phyloP scores from a whole-genome alignment of 1,140 invertebrate species.

The Dreissena polymorpha region DNA sequence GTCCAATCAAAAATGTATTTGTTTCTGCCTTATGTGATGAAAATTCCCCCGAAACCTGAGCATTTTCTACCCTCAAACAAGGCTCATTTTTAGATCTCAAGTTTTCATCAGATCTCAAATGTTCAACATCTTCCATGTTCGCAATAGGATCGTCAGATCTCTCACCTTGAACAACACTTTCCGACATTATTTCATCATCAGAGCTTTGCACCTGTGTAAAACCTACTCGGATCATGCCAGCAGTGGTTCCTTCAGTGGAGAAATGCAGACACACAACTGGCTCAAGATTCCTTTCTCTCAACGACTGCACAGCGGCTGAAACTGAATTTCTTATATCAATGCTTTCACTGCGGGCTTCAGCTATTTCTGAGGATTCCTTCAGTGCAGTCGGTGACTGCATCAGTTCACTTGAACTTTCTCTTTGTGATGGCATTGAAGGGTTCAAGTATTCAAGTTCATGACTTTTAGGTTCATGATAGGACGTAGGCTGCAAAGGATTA shows the following conservation, averaged over 20 bases:
- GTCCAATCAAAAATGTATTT: too few species aligned
- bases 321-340: conserved; percentile 24
- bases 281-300: conserved; percentile 59
- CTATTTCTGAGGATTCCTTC: neutral
- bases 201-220: conserved; percentile 67
- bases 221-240: conserved; percentile 71
- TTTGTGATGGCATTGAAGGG: neutral
- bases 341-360: neutral
- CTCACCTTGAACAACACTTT: conserved; percentile 56
- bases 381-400: neutral
- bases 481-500: conserved; percentile 19
- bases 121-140: too few species aligned
- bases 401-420: neutral
- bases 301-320: conserved; percentile 31
- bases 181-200: conserved; percentile 61
- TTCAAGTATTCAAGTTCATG: neutral
- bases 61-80: too few species aligned
- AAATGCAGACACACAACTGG: conserved; percentile 82
- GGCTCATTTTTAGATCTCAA: too few species aligned
- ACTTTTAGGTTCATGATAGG: neutral
- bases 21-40: too few species aligned
- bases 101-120: too few species aligned
- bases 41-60: too few species aligned
- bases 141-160: too few species aligned
- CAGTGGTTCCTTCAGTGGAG: conserved; percentile 69